Evolutionary conservation across 2,113 vertebrate genomes (phyloP), one percentile per base, ranked within the genome.

Genomic region (Anarhynchus alexandrinus): DNA sequence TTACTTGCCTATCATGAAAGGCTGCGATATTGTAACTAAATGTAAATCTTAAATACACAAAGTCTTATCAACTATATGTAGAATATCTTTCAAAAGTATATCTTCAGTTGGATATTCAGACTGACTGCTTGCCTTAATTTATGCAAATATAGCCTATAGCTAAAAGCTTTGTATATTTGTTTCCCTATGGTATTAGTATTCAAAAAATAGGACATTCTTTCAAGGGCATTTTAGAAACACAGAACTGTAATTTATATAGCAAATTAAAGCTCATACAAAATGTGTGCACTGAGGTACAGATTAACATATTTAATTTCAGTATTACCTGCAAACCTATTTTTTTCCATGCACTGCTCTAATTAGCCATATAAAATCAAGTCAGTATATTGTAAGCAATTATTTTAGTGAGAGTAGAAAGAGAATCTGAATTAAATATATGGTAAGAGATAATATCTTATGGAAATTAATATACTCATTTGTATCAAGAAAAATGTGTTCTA

Each of bases 251-350:
- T 98, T 98, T 98, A 98, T 98, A 98, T 97, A 96, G 96, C 96
- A 98, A 98, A 98, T 98, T 98, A 98, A 98, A 98, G 94, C 97
- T 98, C 97, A 97, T 96, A 98, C 95, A 98, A 98, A 98, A 98
- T 97, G 97, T 98, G 97, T 97, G 96, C 98, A 98, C 95, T 81
- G 97, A 98, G 97, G 96, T 98, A 97, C 94, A 98, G 97, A 98
- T 98, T 98, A 98, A 98, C 98, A 98, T 98, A 98, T 98, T 98
- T 98, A 98, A 98, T 98, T 98, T 98, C 97, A 98, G 90, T 98
- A 98, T 98, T 98, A 98, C 98, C 98, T 98, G 98, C 97, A 98
- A 98, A 98, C 97, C 97, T 98, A 96, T 98, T 98, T 98, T 98
- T 98, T 98, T 85, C 94, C 85, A 94, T 96, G 96, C 92, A 93